These are phyloP conservation scores for Sandelia bainsii DNA, from an alignment of 2,797 vertebrate genomes.

Conservation along the genomic window DNA sequence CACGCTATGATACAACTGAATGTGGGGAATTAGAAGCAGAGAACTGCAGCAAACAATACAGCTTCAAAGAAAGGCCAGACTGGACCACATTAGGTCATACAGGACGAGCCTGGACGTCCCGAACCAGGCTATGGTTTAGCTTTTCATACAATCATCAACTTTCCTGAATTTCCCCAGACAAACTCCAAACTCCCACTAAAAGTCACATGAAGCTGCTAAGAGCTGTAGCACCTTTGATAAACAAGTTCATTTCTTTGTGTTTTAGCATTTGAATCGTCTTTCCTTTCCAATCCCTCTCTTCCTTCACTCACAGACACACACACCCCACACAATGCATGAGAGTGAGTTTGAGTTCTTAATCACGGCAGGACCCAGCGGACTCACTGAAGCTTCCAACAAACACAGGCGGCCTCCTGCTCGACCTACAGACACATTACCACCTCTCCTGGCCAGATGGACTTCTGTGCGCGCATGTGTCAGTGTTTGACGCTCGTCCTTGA, in stretches of 20 bases:
- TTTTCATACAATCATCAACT: neutral
- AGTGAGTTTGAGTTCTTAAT: slow-evolving; percentile 66
- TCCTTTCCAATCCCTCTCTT: neutral
- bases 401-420: slow-evolving; percentile 61
- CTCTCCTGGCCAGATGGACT: slow-evolving; percentile 69
- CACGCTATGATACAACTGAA: slow-evolving; percentile 27
- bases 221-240: neutral
- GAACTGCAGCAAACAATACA: neutral
- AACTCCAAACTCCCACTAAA: neutral
- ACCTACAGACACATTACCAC: slow-evolving; percentile 63
- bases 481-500: slow-evolving; percentile 69
- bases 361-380: slow-evolving; percentile 57
- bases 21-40: slow-evolving; percentile 10
- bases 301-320: neutral
- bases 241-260: slow-evolving; percentile 7
- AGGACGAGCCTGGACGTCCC: neutral
- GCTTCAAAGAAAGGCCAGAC: neutral
- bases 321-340: slow-evolving; percentile 3
- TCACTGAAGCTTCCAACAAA: slow-evolving; percentile 58
- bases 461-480: slow-evolving; percentile 39
- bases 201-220: neutral
- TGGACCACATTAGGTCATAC: neutral
- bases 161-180: too few species aligned
- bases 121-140: neutral
- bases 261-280: slow-evolving; percentile 39